phyloP scores from a whole-genome alignment of 2,113 vertebrate genomes.

The Tachuris rubrigastra region DNA sequence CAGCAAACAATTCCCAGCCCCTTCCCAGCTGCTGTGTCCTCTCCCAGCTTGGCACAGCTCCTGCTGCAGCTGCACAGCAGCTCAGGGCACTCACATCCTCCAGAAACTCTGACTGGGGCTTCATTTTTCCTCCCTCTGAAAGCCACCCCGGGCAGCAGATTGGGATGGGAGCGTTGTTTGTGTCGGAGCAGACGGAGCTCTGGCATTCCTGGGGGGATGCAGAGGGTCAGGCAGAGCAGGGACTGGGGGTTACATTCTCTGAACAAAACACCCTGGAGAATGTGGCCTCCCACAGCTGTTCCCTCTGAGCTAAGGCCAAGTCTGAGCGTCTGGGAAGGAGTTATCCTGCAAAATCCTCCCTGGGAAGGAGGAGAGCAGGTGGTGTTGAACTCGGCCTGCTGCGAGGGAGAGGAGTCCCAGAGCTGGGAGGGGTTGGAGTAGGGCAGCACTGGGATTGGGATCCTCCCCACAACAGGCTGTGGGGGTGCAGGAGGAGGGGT shows the following conservation, averaged over 20 bases:
- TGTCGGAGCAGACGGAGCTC: background rate
- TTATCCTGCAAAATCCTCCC: background rate
- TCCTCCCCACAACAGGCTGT: rapidly evolving
- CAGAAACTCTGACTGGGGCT: background rate
- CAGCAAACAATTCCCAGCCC: background rate
- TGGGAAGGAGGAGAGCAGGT: background rate
- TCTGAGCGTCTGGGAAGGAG: background rate
- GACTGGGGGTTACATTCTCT: background rate
- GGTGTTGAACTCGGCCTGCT: background rate
- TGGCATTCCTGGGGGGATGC: background rate
- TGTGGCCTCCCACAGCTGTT: background rate
- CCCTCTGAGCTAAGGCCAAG: background rate
- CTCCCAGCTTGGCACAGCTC: background rate
- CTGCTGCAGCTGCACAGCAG: background rate
- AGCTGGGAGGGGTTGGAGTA: background rate
- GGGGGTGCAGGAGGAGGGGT: background rate
- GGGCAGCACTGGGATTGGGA: background rate
- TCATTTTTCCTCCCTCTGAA: background rate
- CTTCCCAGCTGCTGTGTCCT: background rate
- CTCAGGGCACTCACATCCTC: background rate
- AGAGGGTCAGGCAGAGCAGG: background rate
- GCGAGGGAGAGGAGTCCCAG: background rate
- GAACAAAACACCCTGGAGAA: background rate
- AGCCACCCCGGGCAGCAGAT: background rate
- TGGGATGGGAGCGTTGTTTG: background rate